phyloP scores from a whole-genome alignment of 2,797 vertebrate genomes.

The Potorous gilbertii region DNA sequence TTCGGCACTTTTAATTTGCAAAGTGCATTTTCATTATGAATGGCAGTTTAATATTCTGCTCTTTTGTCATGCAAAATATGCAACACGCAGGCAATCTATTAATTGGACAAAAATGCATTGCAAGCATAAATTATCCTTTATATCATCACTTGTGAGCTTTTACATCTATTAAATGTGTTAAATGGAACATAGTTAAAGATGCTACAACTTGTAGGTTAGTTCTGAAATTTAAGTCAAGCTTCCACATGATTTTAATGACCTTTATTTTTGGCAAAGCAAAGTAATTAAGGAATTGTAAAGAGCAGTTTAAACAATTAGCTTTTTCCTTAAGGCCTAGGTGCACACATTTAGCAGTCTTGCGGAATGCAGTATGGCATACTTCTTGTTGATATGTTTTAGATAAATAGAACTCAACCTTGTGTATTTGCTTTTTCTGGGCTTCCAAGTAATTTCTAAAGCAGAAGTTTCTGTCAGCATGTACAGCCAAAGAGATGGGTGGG shows the following conservation, averaged over 20 bases:
- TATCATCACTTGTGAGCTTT: constrained; percentile 87
- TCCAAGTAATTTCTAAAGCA: constrained; percentile 54
- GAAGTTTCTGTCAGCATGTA: constrained; percentile 54
- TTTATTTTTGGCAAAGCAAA: constrained; percentile 85
- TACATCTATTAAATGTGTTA: constrained; percentile 85
- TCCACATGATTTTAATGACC: constrained; percentile 83
- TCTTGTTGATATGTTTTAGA: constrained; percentile 71
- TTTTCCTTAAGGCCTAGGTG: constrained; percentile 75
- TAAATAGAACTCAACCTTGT: constrained; percentile 19
- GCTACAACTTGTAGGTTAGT: constrained; percentile 81
- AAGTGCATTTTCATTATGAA: constrained; percentile 99
- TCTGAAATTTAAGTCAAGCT: constrained; percentile 80
- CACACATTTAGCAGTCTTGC: constrained; percentile 55
- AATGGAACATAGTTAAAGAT: constrained; percentile 84
- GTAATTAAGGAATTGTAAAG: constrained; percentile 89
- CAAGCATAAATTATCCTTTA: constrained; percentile 95
- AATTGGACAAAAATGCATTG: constrained; percentile 98
- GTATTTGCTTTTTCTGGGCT: constrained; percentile 59
- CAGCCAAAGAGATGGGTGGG: constrained; percentile 16
- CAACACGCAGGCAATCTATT: constrained; percentile 99
- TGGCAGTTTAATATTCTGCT: constrained; percentile 99
- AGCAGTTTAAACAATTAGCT: constrained; percentile 83
- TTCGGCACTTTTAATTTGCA: constrained; percentile 99
- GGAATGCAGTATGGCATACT: constrained; percentile 68
- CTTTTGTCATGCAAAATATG: constrained; percentile 99